These are phyloP conservation scores for Pseudomyrmex pallidus DNA, from an alignment of 1,140 invertebrate species.

Conservation along the genomic window DNA sequence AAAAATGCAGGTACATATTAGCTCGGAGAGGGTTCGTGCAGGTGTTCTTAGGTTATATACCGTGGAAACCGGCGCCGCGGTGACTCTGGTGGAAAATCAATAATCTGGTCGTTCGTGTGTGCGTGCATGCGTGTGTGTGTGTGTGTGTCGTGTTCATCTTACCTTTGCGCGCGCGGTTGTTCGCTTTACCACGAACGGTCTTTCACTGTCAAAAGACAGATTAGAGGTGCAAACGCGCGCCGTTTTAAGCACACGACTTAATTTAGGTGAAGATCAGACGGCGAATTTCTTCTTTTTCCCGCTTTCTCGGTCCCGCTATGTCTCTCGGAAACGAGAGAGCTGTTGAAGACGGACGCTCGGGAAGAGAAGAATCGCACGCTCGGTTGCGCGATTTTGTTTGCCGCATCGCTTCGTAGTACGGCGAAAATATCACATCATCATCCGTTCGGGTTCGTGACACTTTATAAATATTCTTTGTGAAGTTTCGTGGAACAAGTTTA, in stretches of 20 bases:
- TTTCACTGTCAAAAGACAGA: not conserved
- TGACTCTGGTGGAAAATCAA: conserved; percentile 84
- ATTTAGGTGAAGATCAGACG: conserved; percentile 51
- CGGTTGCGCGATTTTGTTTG: conserved; percentile 29
- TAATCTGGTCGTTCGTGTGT: conserved; percentile 75
- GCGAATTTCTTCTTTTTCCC: conserved; percentile 12
- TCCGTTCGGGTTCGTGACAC: not conserved
- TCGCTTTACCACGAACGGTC: conserved; percentile 30
- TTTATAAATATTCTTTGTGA: conserved; percentile 3
- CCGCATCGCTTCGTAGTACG: not conserved
- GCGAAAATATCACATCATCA: conserved; percentile 25
- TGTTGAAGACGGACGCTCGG: not conserved
- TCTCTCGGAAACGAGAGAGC: conserved; percentile 15
- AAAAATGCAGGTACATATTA: conserved; percentile 28
- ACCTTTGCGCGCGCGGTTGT: conserved; percentile 59
- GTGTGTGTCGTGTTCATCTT: conserved; percentile 71
- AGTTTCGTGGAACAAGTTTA: not conserved
- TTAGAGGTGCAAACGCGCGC: not conserved
- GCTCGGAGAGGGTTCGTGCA: not conserved
- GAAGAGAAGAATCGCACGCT: conserved; percentile 18
- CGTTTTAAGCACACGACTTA: conserved; percentile 27
- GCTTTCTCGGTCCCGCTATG: not conserved
- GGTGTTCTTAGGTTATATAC: conserved; percentile 26
- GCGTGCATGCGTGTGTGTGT: conserved; percentile 44
- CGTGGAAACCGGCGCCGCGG: conserved; percentile 78